Base-by-base conservation (phyloP, 2,888 invertebrate genomes). In the Neoitamus cyanurus region DNA sequence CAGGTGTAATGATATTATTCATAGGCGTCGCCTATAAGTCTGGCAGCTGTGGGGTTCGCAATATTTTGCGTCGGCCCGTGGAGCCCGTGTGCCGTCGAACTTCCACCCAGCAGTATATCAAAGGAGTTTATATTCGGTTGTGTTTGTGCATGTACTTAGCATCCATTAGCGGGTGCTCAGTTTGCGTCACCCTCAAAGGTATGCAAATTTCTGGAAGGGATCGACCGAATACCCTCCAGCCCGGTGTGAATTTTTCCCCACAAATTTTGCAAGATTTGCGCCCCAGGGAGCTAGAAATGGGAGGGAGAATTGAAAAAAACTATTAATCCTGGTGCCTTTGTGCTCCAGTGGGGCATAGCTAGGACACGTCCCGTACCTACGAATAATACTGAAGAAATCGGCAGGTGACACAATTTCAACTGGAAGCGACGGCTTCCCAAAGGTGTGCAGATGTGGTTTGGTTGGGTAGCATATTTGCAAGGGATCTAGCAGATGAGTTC, bases 1-100 rank as follows among this genome's bases (percentile, higher is more conserved):
- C 75, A 42, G 75, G 25, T 42, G 75, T 37, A 42, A 42, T 75
- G 42, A 75, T 42, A 75, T 75, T 37, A 75, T 75, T 75, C 42
- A 75, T 75, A 11, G 25, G 58, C 58, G n/a, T n/a, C 58, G 58
- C 58, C 58, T 20, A 58, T 25, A 58, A 58, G 58, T 58, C 20
- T 58, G 20, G 25, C 34, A 34, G 34, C 15, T 58, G 6, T 25
- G 9, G 9, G 20, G 20, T 2, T 20, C 58, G 30, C 0, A 42
- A 75, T 75, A 75, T 75, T 34, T 42, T 3, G 20, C 6, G 25
- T 11, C 25, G 9, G 20, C 28, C 11, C 42, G 75, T 25, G 9
- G 25, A 1, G n/a, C 4, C 7, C 28, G 25, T 37, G 25, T 75
- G 28, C 42, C 75, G 7, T 3, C 3, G 13, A 42, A 5, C 42